Percentiles rank a stretch among this genome's conserved stretches.
Conservation (phyloP, 2,888 invertebrate genomes). For the Stenodera caucasica region DNA sequence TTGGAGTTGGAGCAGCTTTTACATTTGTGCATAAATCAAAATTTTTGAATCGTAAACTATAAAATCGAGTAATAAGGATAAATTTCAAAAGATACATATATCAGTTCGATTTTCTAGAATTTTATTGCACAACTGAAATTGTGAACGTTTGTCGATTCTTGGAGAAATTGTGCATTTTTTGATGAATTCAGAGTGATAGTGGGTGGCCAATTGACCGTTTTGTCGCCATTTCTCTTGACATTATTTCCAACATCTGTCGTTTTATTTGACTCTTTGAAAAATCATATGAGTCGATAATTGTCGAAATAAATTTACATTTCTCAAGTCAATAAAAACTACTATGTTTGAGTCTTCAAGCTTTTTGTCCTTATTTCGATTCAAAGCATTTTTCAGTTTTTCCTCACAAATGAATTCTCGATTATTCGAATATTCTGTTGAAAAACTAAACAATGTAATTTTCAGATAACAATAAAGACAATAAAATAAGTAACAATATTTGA, state of each 20-base stretch:
- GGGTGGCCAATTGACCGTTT: not conserved
- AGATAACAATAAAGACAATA: too few species aligned
- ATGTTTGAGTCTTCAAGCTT: too few species aligned
- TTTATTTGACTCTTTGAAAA: not conserved
- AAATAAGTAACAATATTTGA: too few species aligned
- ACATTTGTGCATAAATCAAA: slow-evolving; percentile 1
- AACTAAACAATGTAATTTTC: too few species aligned
- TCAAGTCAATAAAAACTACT: too few species aligned
- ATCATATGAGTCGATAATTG: not conserved
- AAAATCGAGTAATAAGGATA: not conserved
- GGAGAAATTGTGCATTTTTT: too few species aligned
- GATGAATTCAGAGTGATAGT: too few species aligned
- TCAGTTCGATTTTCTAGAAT: not conserved
- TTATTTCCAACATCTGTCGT: not conserved
- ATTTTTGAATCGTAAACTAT: not conserved
- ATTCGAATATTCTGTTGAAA: too few species aligned
- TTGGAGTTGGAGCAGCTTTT: not conserved
- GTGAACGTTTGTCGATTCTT: not conserved
- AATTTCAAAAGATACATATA: not conserved
- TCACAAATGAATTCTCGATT: too few species aligned
- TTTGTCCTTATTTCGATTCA: too few species aligned
- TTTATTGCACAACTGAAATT: not conserved
- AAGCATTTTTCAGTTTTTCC: too few species aligned
- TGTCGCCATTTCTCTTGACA: slow-evolving; percentile 1
- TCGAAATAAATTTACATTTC: not conserved